These are phyloP conservation scores for Montipora cactus DNA, from an alignment of 64 coral and sea anemone species.

Conservation along the genomic window DNA sequence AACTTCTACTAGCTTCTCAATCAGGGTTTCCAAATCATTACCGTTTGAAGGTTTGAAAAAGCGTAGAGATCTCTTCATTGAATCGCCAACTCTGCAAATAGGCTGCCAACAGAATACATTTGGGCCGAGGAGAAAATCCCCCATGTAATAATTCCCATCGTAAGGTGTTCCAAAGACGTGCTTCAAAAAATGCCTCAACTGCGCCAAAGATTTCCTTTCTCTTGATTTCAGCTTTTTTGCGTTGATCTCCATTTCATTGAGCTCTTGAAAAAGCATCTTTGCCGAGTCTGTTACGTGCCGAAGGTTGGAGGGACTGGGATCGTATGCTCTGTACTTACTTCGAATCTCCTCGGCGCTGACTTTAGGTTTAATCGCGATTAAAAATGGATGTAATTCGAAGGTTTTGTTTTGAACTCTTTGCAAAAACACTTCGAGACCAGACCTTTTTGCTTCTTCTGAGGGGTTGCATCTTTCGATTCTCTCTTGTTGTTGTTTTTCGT, in stretches of 20 bases:
- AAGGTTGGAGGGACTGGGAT: constrained; percentile 51
- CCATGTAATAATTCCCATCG: constrained; percentile 63
- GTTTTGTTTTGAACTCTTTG: constrained; percentile 67
- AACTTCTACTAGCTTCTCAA: constrained; percentile 52
- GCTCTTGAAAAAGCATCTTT: constrained; percentile 29
- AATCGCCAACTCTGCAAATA: constrained; percentile 44
- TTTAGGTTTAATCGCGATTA: constrained; percentile 17
- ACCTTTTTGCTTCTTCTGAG: constrained; percentile 71
- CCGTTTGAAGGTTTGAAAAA: constrained; percentile 65
- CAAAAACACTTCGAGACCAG: constrained; percentile 72
- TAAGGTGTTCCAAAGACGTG: constrained; percentile 69
- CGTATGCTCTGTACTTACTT: constrained; percentile 50
- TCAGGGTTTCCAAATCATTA: constrained; percentile 50
- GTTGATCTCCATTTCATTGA: constrained; percentile 46
- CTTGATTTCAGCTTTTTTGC: constrained; percentile 39
- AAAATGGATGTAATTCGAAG: constrained; percentile 61
- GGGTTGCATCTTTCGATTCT: constrained; percentile 31
- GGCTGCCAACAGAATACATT: constrained; percentile 79
- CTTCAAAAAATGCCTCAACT: constrained; percentile 56
- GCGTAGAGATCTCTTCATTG: constrained; percentile 16
- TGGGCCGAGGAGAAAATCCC: constrained; percentile 68
- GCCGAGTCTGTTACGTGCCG: constrained; percentile 58
- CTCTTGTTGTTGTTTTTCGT: not conserved
- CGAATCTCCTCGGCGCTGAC: constrained; percentile 41
- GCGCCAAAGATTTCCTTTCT: constrained; percentile 67